Percentiles rank a stretch among this genome's conserved stretches.
These are phyloP conservation scores for Zygaena filipendulae DNA, from an alignment of 2,888 invertebrate genomes.

Conservation along the genomic window DNA sequence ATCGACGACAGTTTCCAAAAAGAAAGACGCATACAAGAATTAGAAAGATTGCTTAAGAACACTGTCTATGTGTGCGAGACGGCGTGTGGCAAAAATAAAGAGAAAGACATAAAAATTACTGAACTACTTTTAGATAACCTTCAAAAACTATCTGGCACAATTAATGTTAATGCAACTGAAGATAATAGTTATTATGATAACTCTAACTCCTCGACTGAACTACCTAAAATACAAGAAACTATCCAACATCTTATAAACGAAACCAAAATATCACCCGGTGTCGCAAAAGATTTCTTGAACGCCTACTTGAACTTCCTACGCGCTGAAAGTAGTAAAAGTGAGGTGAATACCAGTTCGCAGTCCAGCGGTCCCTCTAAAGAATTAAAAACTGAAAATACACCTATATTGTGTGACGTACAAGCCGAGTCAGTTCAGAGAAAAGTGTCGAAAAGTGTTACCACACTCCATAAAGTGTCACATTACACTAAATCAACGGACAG, in stretches of 20 bases:
- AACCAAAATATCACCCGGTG: slow-evolving; percentile 29
- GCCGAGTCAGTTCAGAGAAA: slow-evolving; percentile 33
- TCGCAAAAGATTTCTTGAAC: slow-evolving; percentile 40
- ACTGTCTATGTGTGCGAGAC: slow-evolving; percentile 45
- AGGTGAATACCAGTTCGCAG: slow-evolving; percentile 20
- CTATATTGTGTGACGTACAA: slow-evolving; percentile 31
- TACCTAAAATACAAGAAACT: slow-evolving; percentile 37
- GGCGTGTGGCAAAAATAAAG: slow-evolving; percentile 23
- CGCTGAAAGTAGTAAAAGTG: slow-evolving; percentile 24
- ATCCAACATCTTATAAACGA: slow-evolving; percentile 42
- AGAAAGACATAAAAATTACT: slow-evolving; percentile 43
- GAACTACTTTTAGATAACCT: slow-evolving; percentile 36
- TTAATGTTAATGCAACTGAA: slow-evolving; percentile 11
- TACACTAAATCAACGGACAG: slow-evolving; percentile 12
- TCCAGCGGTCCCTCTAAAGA: slow-evolving; percentile 27
- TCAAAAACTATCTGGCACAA: slow-evolving; percentile 22
- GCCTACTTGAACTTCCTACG: slow-evolving; percentile 40
- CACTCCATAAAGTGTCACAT: too few species aligned
- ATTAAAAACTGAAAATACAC: slow-evolving; percentile 13
- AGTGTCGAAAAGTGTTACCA: slow-evolving; percentile 32
- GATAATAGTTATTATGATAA: slow-evolving; percentile 20
- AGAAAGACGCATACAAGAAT: slow-evolving; percentile 40
- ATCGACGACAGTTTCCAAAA: slow-evolving; percentile 31
- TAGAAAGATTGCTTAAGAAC: slow-evolving; percentile 43
- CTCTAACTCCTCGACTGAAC: slow-evolving; percentile 33